Evolutionary conservation across 2,797 vertebrate species (phyloP).

Genomic region (Lutjanus argentimaculatus): DNA sequence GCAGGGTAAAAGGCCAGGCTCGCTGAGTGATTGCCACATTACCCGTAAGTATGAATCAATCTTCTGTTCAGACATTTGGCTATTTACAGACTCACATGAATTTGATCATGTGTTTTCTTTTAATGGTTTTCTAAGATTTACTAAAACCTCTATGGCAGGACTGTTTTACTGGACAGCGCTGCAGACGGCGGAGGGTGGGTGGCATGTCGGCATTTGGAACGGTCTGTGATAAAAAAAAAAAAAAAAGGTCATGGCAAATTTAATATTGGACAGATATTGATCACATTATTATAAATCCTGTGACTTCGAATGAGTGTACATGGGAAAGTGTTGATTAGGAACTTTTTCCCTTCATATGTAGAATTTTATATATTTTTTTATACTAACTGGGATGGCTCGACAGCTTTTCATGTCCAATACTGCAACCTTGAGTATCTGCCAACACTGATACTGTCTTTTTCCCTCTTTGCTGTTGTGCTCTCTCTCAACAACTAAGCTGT

Average conservation of each 20-base stretch:
- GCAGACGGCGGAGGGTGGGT: slow-evolving; percentile 47
- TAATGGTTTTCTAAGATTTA: slow-evolving; percentile 74
- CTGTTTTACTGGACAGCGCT: slow-evolving; percentile 55
- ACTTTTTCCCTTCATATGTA: neutral
- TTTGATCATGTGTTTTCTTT: slow-evolving; percentile 80
- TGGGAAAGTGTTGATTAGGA: neutral
- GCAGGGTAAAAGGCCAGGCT: slow-evolving; percentile 63
- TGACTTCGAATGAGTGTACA: neutral
- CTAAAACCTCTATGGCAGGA: slow-evolving; percentile 57
- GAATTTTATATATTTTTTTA: too few species aligned
- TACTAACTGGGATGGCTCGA: too few species aligned
- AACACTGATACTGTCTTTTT: too few species aligned
- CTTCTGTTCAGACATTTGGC: slow-evolving; percentile 78
- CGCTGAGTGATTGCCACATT: slow-evolving; percentile 76
- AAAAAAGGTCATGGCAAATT: slow-evolving; percentile 3
- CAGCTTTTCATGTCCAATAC: too few species aligned
- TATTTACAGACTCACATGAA: slow-evolving; percentile 75
- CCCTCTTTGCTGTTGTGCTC: too few species aligned
- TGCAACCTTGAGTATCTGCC: too few species aligned
- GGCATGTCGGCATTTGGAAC: slow-evolving; percentile 18
- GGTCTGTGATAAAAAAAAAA: neutral
- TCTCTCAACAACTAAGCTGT: too few species aligned
- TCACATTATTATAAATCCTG: neutral
- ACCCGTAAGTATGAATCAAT: slow-evolving; percentile 77
- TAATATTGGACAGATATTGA: neutral